A percentile compares a stretch with the other conserved stretches of the same genome.
Evolutionary conservation across 1,140 invertebrate species (phyloP).

Genomic region (Steinernema khuongi): DNA sequence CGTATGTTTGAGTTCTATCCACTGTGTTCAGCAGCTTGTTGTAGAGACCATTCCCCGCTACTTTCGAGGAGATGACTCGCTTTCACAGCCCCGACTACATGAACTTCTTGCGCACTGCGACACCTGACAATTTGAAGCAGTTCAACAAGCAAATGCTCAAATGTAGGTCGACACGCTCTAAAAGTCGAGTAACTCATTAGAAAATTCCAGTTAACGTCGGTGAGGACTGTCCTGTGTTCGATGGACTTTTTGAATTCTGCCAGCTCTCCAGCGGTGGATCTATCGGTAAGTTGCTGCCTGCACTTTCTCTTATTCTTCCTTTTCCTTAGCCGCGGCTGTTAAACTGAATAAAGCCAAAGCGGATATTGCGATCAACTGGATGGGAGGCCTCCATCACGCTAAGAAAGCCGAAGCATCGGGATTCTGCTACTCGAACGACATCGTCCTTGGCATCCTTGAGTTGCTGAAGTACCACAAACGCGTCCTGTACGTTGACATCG

Average conservation of each 20-base stretch:
- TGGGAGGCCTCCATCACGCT: slow-evolving; percentile 94
- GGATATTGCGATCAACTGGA: slow-evolving; percentile 98
- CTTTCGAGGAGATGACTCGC: slow-evolving; percentile 99
- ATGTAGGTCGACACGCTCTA: slow-evolving; percentile 68
- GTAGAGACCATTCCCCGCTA: slow-evolving; percentile 95
- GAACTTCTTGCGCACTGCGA: slow-evolving; percentile 86
- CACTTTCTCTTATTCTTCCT: slow-evolving; percentile 67
- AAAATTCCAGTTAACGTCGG: slow-evolving; percentile 80
- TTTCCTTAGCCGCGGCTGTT: slow-evolving; percentile 73
- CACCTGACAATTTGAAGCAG: slow-evolving; percentile 97
- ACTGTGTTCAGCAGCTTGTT: slow-evolving; percentile 12
- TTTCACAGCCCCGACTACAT: slow-evolving; percentile 99
- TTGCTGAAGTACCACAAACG: slow-evolving; percentile 68
- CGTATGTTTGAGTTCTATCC: slow-evolving; percentile 67
- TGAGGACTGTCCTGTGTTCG: slow-evolving; percentile 95
- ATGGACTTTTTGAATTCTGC: slow-evolving; percentile 93
- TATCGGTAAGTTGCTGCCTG: slow-evolving; percentile 66
- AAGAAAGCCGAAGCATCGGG: slow-evolving; percentile 94
- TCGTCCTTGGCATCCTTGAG: slow-evolving; percentile 86
- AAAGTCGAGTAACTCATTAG: neutral
- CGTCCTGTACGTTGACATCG: slow-evolving; percentile 84
- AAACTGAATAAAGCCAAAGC: slow-evolving; percentile 92
- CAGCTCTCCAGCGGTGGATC: slow-evolving; percentile 95
- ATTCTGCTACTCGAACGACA: slow-evolving; percentile 95
- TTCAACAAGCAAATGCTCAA: slow-evolving; percentile 99